These are phyloP conservation scores for Idris sp. DNA, from an alignment of 1,140 invertebrate genomes.

Conservation along the genomic window DNA sequence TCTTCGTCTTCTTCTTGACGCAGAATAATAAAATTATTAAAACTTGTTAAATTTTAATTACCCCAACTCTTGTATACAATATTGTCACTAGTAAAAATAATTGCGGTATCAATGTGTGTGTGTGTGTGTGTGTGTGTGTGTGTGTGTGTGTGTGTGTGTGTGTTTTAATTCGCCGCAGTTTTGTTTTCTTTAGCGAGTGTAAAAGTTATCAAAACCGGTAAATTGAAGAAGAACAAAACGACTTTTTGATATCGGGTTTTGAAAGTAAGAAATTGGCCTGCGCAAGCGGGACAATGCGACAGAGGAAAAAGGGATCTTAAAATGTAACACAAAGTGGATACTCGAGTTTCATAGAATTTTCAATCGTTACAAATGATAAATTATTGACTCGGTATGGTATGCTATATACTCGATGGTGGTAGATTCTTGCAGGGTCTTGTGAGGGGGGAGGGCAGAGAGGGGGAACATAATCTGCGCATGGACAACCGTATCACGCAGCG, in stretches of 20 bases:
- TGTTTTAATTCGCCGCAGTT: too few species aligned
- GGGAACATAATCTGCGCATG: slow-evolving; percentile 65
- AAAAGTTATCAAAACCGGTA: slow-evolving; percentile 18
- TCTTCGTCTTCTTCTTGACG: too few species aligned
- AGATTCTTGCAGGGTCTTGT: slow-evolving; percentile 18
- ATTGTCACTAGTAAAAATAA: too few species aligned
- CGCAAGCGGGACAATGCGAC: slow-evolving; percentile 19
- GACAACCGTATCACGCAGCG: slow-evolving; percentile 70
- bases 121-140: too few species aligned
- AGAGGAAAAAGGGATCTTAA: slow-evolving; percentile 29
- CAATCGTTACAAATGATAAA: slow-evolving; percentile 66
- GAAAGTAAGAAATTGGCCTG: slow-evolving; percentile 29
- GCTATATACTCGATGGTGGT: slow-evolving; percentile 49
- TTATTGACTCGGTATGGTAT: slow-evolving; percentile 61
- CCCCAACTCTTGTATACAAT: too few species aligned
- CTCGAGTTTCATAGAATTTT: slow-evolving; percentile 59
- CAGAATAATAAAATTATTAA: too few species aligned
- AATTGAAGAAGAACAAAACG: slow-evolving; percentile 19
- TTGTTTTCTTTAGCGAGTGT: too few species aligned
- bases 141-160: too few species aligned
- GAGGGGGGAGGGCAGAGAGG: slow-evolving; percentile 18
- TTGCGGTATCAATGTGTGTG: too few species aligned
- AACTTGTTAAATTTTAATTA: too few species aligned
- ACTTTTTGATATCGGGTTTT: slow-evolving; percentile 25
- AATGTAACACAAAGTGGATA: slow-evolving; percentile 51